Conservation (phyloP, 1,140 invertebrate genomes). For the Triops cancriformis region DNA sequence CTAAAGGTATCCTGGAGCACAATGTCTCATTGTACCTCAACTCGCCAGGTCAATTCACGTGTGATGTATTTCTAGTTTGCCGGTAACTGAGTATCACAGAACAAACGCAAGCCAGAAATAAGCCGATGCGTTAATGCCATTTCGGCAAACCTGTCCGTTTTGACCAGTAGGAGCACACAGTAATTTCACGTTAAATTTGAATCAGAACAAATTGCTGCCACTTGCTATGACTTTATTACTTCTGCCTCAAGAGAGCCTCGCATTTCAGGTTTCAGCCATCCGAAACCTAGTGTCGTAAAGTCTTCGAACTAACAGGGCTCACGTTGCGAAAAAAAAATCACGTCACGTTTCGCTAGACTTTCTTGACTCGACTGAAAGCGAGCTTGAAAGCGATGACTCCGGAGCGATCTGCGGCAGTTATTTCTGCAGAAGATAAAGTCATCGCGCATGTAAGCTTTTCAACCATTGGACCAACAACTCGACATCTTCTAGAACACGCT, state of each 20-base stretch:
- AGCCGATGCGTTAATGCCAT: no score
- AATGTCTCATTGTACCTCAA: no score
- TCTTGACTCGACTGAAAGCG: not conserved
- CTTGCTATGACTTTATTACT: not conserved
- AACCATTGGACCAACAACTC: slow-evolving; percentile 13
- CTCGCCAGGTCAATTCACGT: no score
- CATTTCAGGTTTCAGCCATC: not conserved
- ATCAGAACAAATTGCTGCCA: not conserved
- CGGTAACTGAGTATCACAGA: no score
- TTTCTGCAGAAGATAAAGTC: slow-evolving; percentile 10
- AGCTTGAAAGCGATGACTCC: not conserved
- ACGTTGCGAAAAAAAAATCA: not conserved
- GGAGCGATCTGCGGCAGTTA: slow-evolving; percentile 3
- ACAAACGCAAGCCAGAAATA: no score
- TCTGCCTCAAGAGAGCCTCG: not conserved
- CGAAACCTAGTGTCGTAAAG: not conserved
- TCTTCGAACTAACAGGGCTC: not conserved
- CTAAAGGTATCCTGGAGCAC: no score
- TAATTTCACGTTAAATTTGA: no score
- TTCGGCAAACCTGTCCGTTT: no score
- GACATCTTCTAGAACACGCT: not conserved
- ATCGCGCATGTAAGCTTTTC: slow-evolving; percentile 13
- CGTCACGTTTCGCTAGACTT: not conserved
- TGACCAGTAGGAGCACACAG: no score
- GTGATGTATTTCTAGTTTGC: no score